Evolutionary conservation across 1,140 invertebrate species (phyloP), one percentile per base, ranked within the genome.

Genomic region (Heliconius nattereri): DNA sequence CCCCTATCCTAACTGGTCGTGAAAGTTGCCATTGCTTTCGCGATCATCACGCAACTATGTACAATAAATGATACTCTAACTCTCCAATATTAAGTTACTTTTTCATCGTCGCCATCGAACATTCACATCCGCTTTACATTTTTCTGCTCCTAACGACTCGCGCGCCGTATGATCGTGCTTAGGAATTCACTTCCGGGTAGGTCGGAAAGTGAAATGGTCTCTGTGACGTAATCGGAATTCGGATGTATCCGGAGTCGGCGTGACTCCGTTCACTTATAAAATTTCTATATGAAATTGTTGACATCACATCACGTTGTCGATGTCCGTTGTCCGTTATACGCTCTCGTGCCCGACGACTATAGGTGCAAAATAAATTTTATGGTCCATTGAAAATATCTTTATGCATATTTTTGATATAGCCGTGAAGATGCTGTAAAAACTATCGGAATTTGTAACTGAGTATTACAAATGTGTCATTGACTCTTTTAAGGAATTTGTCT

Each of bases 101-200:
- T 93, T 94, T 73, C 84, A 85, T 75, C 82, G 84, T 78, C 86
- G 79, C 81, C 76, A 76, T 54, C 74, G 60, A 87, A 91, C 90
- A 87, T 92, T 92, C 92, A 94, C 92, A 94, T 94, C 92, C 92
- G 92, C 90, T 91, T 94, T 85, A 87, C 84, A 82, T 85, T 89
- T 92, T 90, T 87, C 88, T 91, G 89, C 85, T 35, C 32, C 32
- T 7, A 35, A 29, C 26, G 60, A 90, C 91, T 83, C 88, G 86
- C 87, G 92, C 86, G 89, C 92, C 81, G 91, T 94, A 94, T 93
- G 91, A 91, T 91, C 90, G 85, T 86, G 89, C 92, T 93, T 90
- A 93, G 93, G 93, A 93, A 94, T 94, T 94, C 92, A 93, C 91
- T 94, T 93, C 93, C 93, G 93, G 93, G 93, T 94, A 92, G 89